A percentile compares a stretch with the other conserved stretches of the same genome.
Conservation (phyloP, 2,113 vertebrate species). For the Ceyx melanurus region DNA sequence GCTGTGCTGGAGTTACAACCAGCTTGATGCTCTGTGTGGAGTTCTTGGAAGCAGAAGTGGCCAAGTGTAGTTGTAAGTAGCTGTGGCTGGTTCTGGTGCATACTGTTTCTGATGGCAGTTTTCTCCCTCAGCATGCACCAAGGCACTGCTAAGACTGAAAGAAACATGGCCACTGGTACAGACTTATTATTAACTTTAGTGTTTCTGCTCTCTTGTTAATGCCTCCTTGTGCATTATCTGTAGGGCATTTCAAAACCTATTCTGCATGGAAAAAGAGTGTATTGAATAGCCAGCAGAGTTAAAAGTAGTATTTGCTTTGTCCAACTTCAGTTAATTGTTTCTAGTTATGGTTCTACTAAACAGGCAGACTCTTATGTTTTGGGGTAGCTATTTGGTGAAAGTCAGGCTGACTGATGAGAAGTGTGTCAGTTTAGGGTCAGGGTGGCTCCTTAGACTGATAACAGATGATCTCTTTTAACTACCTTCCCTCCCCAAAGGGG, state of each 20-base stretch:
- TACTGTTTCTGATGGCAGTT: not conserved
- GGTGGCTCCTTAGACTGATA: too few species aligned
- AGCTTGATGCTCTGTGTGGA: accelerated
- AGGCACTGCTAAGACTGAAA: not conserved
- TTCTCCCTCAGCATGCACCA: not conserved
- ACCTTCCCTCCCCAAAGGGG: too few species aligned
- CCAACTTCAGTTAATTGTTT: not conserved
- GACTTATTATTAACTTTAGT: not conserved
- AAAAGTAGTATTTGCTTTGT: not conserved
- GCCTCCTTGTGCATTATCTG: not conserved
- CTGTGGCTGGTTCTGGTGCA: not conserved
- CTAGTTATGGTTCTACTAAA: not conserved
- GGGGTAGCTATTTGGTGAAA: not conserved
- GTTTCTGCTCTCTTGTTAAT: not conserved
- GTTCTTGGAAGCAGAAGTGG: not conserved
- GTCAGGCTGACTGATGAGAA: not conserved
- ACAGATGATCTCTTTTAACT: too few species aligned
- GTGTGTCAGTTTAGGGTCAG: too few species aligned
- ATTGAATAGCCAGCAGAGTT: not conserved
- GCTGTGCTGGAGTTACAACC: not conserved
- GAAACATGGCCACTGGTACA: not conserved
- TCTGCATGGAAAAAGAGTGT: not conserved
- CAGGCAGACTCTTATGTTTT: not conserved
- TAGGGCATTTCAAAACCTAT: not conserved
- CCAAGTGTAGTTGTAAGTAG: not conserved